Base-by-base conservation (phyloP, 1,140 invertebrate species). In the Papilio dardanus region DNA sequence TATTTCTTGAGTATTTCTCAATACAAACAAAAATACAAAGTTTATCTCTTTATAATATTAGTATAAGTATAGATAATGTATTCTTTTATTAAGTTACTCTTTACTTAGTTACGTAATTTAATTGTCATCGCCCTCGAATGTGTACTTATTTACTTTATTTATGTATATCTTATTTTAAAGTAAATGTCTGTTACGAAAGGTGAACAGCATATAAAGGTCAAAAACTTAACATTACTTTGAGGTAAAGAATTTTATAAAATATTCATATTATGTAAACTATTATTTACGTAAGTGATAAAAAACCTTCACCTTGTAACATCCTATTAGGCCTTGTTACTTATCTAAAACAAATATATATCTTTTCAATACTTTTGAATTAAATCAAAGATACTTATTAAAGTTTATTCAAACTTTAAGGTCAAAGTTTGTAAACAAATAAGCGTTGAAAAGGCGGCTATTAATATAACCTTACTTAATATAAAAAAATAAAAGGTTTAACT, bases 121-220 rank as follows among this genome's bases (percentile, higher is more conserved):
- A 24, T 54, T 54, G 50, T 24, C 10, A 24, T 54, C 21, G 21
- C 50, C 21, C 21, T 24, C 50, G 50, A 54, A 3, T 21, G 21
- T 54, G 50, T 54, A 54, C 21, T 62, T 30, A 28, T 62, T 62
- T 62, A 30, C 24, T 10, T 62, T 28, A n/a, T 30, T 16, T 14
- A 24, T 62, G 24, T 16, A 62, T 62, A 62, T 28, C 21, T 58
- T 28, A 58, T 28, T 62, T 30, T 3, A 28, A 62, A 28, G 24
- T 62, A 62, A 28, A 62, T 62, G 30, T 50, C 14, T 54, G 21
- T 24, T 62, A 62, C 54, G 54, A 62, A 62, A 62, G 54, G 54
- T 62, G 54, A 62, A 62, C 54, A 62, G 16, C 54, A 28, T 28
- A 28, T 24, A 28, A 62, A 62, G 54, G 54, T 28, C 54, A 28